phyloP scores from a whole-genome alignment of 2,113 vertebrate genomes.

The Chelonoidis abingdonii region DNA sequence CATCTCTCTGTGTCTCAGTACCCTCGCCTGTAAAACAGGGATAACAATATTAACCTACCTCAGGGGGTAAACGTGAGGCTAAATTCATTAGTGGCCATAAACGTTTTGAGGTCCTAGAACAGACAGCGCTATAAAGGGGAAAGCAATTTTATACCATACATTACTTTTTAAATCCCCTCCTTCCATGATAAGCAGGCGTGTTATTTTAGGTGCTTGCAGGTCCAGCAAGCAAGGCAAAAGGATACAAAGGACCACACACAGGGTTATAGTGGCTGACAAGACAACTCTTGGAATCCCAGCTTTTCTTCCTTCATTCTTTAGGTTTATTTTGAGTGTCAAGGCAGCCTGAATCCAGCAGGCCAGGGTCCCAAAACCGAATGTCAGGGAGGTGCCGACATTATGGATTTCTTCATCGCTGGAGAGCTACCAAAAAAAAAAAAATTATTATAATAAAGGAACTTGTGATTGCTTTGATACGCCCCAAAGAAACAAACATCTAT shows the following conservation, averaged over 20 bases:
- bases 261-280: constrained; percentile 85
- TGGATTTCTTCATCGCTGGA: constrained; percentile 83
- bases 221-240: constrained; percentile 67
- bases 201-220: neutral
- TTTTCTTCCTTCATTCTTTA: constrained; percentile 87
- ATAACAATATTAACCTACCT: neutral
- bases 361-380: constrained; percentile 89
- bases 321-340: constrained; percentile 88
- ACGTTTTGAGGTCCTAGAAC: neutral
- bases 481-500: neutral
- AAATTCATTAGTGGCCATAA: neutral
- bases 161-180: neutral
- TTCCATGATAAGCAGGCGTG: neutral
- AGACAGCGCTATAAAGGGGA: neutral
- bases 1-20: neutral
- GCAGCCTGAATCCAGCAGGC: constrained; percentile 93
- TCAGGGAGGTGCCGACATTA: constrained; percentile 84
- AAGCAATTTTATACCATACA: too few species aligned
- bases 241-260: constrained; percentile 92
- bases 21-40: neutral
- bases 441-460: constrained; percentile 23
- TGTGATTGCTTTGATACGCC: neutral
- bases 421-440: constrained; percentile 76
- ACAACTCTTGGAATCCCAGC: constrained; percentile 83
- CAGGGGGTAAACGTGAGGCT: neutral